Evolutionary conservation across 2,797 vertebrate genomes (phyloP), one percentile per base, ranked within the genome.

Genomic region (Fratercula arctica): DNA sequence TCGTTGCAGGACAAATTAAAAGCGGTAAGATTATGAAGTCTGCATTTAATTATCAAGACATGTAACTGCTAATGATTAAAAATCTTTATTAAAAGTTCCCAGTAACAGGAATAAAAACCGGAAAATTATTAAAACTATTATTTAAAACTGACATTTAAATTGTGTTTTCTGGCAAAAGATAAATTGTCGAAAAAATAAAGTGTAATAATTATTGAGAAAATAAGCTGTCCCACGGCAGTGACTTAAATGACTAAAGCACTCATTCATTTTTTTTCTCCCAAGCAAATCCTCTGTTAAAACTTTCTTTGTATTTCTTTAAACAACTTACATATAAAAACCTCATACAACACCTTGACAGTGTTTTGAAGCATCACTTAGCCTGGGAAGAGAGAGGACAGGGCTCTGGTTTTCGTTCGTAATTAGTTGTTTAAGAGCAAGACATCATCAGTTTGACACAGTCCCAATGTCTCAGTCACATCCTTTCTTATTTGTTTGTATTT

Each of bases 21-120:
- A 96, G 73, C 39, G 23, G 72, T 90, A 95, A 90, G 96, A 97
- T 94, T 93, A 95, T 72, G 66, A 97, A 97, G 96, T 88, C 92
- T 94, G 83, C 73, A 89, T 90, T 97, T 97, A 96, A 97, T 97
- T 96, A 96, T 95, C 80, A 96, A 95, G 91, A 97, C 97, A 97
- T 84, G 80, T 70, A 90, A 95, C 79, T 73, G 86, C 51, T 93
- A 95, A 93, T 94, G 93, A 97, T 93, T 96, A 78, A 80, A 96
- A 21, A 78, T 66, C 82, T 92, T 89, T 87, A 96, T 92, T 97
- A 97, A 60, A 92, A 97, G 78, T 80, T 83, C 50, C 70, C 61
- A 83, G 67, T 74, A 97, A 94, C 64, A 76, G 67, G 59, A 75
- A 92, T 90, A 88, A 97, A 91, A 5, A 1, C 84, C 93, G 78